phyloP scores from a whole-genome alignment of 2,888 invertebrate species.

The Amorpha juglandis region DNA sequence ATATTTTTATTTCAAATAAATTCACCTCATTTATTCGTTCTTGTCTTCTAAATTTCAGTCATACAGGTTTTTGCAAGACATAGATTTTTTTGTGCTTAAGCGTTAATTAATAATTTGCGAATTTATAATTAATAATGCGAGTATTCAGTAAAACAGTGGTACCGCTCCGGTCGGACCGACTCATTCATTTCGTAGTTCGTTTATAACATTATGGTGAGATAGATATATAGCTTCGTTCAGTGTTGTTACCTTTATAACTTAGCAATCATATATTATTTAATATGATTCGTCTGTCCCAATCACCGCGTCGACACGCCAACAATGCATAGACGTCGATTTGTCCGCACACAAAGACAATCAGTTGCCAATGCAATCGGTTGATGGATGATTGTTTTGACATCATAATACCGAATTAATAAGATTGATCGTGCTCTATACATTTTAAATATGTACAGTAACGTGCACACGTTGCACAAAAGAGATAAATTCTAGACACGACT shows the following conservation, averaged over 20 bases:
- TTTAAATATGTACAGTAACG: not conserved
- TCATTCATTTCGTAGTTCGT: too few species aligned
- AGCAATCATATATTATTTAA: not conserved
- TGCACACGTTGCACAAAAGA: not conserved
- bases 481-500: conserved; percentile 1
- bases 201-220: too few species aligned
- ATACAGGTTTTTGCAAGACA: too few species aligned
- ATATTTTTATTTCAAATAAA: too few species aligned
- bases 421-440: conserved; percentile 12
- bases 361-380: conserved; percentile 11
- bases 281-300: not conserved
- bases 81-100: too few species aligned
- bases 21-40: too few species aligned
- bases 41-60: too few species aligned
- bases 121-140: too few species aligned
- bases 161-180: too few species aligned
- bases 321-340: not conserved
- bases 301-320: not conserved
- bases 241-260: not conserved
- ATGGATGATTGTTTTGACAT: conserved; percentile 27
- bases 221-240: too few species aligned
- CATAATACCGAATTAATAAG: conserved; percentile 20
- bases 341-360: conserved; percentile 14
- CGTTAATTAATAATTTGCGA: too few species aligned
- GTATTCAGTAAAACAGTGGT: too few species aligned